Conservation (phyloP, 2,888 invertebrate species). For the Oscheius sp. region DNA sequence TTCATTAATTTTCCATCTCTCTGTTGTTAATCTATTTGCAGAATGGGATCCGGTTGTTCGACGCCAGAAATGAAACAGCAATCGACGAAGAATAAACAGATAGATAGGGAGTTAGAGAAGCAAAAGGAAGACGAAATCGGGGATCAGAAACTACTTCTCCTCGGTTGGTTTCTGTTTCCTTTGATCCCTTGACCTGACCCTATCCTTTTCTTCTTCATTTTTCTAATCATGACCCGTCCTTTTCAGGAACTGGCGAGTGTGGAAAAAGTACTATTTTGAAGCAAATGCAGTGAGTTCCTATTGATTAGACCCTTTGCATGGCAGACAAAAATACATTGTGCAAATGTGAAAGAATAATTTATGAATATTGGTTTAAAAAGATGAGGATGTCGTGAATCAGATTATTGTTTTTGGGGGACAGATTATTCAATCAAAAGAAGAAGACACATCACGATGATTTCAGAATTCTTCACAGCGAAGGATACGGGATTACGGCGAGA, state of each 20-base stretch:
- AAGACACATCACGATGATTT: too few relatives aligned
- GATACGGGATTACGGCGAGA: conserved; percentile 6
- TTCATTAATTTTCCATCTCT: neutral
- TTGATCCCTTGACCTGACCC: too few relatives aligned
- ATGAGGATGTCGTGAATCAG: too few relatives aligned
- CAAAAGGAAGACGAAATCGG: conserved; percentile 41
- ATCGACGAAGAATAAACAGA: conserved; percentile 12
- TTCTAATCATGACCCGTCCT: neutral
- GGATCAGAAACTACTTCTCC: conserved; percentile 45
- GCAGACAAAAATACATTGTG: too few relatives aligned
- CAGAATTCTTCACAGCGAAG: conserved; percentile 27
- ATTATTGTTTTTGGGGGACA: too few relatives aligned
- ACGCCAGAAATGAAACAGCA: conserved; percentile 39
- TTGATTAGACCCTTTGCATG: too few relatives aligned
- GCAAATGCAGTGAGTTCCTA: conserved; percentile 49
- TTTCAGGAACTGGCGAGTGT: conserved; percentile 52
- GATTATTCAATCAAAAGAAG: too few relatives aligned
- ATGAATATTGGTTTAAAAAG: too few relatives aligned
- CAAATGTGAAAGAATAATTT: too few relatives aligned
- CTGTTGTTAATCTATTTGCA: neutral
- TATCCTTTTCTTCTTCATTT: neutral
- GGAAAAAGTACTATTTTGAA: conserved; percentile 56
- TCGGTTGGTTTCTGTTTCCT: conserved; percentile 28
- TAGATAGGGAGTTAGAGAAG: conserved; percentile 26
- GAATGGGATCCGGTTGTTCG: conserved; percentile 42